Conservation (phyloP, 2,888 invertebrate species). For the Parnassius mnemosyne region DNA sequence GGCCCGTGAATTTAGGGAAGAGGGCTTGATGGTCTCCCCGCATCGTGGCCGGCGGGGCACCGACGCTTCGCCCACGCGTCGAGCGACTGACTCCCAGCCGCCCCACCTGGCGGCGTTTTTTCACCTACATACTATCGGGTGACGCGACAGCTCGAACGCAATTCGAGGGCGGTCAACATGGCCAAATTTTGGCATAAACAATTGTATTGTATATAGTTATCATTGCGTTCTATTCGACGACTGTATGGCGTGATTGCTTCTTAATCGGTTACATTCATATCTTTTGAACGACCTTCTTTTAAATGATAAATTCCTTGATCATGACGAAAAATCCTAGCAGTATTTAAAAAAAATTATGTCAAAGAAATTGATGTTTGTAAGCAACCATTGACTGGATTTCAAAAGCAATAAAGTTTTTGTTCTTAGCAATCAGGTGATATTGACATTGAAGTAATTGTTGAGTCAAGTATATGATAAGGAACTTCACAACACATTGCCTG, state of each 20-base stretch:
- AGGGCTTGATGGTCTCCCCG: too few species aligned
- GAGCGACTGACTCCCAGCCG: too few species aligned
- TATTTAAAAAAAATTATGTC: constrained; percentile 79
- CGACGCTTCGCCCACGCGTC: too few species aligned
- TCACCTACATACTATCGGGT: too few species aligned
- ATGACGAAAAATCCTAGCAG: constrained; percentile 72
- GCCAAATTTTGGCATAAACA: too few species aligned
- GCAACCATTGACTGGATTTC: constrained; percentile 68
- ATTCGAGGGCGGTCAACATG: too few species aligned
- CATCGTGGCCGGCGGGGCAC: too few species aligned
- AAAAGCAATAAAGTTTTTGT: constrained; percentile 56
- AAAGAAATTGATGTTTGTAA: constrained; percentile 54
- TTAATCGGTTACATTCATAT: constrained; percentile 80
- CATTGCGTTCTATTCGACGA: constrained; percentile 88
- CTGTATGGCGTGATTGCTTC: constrained; percentile 85
- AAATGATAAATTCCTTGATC: constrained; percentile 82
- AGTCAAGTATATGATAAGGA: constrained; percentile 48
- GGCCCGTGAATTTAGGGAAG: too few species aligned
- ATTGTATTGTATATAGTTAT: constrained; percentile 84
- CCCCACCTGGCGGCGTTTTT: too few species aligned
- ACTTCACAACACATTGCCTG: constrained; percentile 63
- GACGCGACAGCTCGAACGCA: too few species aligned
- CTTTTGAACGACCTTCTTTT: constrained; percentile 92
- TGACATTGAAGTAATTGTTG: too few species aligned
- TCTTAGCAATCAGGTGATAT: constrained; percentile 47